Evolutionary conservation across 2,113 vertebrate genomes (phyloP), one percentile per base, ranked within the genome.

Genomic region (Bungarus multicinctus): DNA sequence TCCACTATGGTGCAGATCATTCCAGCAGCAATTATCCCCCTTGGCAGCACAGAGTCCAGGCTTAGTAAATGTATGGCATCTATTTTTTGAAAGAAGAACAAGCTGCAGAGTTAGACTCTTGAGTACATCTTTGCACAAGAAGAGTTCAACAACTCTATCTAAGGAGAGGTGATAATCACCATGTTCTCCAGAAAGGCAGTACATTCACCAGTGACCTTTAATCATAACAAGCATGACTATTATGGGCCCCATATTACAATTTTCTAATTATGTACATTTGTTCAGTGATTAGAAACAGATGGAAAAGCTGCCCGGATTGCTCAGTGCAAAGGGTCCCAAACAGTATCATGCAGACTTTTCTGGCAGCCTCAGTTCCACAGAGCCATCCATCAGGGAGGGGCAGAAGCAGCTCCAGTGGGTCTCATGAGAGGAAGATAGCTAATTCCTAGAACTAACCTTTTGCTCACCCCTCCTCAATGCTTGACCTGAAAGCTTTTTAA

Each of bases 351-450:
- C 16, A 50, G 45, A 23, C 86, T 34, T 39, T 34, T 34, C 27
- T 18, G 5, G 30, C 25, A 43, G 14, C 45, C 34, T 81, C 39
- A 1, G 2, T n/a, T 0, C 88, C 27, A 20, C 3, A 50, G 0
- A 0, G 1, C 39, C 0, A 85, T 30, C 25, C 69, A 27, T 5
- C 85, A 64, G 23, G 5, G 93, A 22, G 27, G 0, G 0, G 10
- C 1, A 58, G 91, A 45, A 45, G 0, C 0, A 23, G 0, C 7
- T 2, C 45, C 5, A 1, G 52, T 10, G 14, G 0, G 0, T 0
- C 22, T 86, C 27, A 0, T 0, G 0, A 58, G 25, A 55, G 3
- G 8, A 58, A 5, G 18, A 22, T 2, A 18, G 90, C 0, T 7
- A 9, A 58, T n/a, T 27, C 81, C 1, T 0, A 0, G 34, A 30